Conservation (phyloP, 23 tunicate genomes). For the Clavelina lepadiformis region DNA sequence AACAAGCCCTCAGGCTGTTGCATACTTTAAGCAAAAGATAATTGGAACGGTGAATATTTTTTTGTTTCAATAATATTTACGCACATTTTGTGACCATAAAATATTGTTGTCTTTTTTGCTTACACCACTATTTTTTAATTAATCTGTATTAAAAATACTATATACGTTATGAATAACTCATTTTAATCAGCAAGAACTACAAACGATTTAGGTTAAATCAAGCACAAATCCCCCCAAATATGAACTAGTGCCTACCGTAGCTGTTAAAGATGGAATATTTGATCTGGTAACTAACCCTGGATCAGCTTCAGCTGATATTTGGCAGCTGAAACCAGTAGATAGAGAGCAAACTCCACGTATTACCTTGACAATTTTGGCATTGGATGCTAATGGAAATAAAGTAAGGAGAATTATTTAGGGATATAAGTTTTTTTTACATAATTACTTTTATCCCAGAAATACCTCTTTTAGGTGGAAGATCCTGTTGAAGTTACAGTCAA, state of each 20-base stretch:
- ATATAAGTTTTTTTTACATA: neutral
- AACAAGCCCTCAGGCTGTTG: neutral
- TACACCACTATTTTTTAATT: too few relatives aligned
- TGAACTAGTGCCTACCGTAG: constrained; percentile 1
- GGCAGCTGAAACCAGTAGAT: constrained; percentile 33
- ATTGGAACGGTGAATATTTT: too few relatives aligned
- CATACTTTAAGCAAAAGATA: too few relatives aligned
- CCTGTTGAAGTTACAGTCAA: constrained; percentile 7
- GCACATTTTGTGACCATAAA: too few relatives aligned
- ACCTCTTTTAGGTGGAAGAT: neutral
- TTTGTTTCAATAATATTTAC: too few relatives aligned
- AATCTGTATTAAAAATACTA: too few relatives aligned
- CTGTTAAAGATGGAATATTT: constrained; percentile 3
- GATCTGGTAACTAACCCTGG: neutral
- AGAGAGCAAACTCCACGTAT: constrained; percentile 18
- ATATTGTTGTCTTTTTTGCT: too few relatives aligned
- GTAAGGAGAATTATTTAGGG: constrained; percentile 6
- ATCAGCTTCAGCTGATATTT: constrained; percentile 1
- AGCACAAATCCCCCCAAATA: neutral
- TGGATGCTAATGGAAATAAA: constrained; percentile 3
- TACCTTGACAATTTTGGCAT: constrained; percentile 18
- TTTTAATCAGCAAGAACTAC: too few relatives aligned
- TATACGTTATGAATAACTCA: too few relatives aligned
- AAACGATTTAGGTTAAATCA: constrained; percentile 5
- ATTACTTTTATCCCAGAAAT: neutral